Evolutionary conservation across 2,888 invertebrate species (phyloP).

Genomic region (Phalangium opilio): DNA sequence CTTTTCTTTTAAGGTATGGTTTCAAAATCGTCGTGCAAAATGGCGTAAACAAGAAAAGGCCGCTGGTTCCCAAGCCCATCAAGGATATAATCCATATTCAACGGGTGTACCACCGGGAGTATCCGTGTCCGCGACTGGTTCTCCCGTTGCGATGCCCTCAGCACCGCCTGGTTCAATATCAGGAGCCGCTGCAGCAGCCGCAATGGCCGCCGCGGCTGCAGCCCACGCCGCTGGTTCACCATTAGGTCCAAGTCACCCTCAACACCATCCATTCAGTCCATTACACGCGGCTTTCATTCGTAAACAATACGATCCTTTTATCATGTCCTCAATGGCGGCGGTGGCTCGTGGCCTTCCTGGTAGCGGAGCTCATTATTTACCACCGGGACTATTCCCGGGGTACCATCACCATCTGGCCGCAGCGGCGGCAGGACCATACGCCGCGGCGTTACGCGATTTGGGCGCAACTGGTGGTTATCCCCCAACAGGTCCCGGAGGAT

Average conservation of each 20-base stretch:
- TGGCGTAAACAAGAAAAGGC: conserved; percentile 28
- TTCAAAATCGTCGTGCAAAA: conserved; percentile 28
- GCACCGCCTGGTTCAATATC: conserved; percentile 11
- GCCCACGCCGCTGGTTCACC: not conserved
- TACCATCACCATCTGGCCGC: conserved; percentile 10
- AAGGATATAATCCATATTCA: conserved; percentile 18
- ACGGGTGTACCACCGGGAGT: conserved; percentile 3
- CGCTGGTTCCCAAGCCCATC: conserved; percentile 15
- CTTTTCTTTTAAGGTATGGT: conserved; percentile 19
- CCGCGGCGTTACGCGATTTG: conserved; percentile 13
- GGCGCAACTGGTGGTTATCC: conserved; percentile 10
- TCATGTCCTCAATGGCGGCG: not conserved
- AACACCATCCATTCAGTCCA: conserved; percentile 7
- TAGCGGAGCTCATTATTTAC: conserved; percentile 12
- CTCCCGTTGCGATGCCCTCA: conserved; percentile 7
- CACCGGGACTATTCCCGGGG: conserved; percentile 13
- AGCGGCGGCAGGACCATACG: not conserved
- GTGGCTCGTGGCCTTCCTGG: not conserved
- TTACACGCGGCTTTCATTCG: conserved; percentile 1
- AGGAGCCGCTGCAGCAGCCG: conserved; percentile 1
- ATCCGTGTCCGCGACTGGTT: not conserved
- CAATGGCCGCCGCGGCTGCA: not conserved
- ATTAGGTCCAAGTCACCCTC: conserved; percentile 4
- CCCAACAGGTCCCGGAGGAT: conserved; percentile 5
- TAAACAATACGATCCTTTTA: not conserved